A percentile compares a stretch with the other conserved stretches of the same genome.
Evolutionary conservation across 1,140 invertebrate species (phyloP).

Genomic region (Drosophila tropicalis): DNA sequence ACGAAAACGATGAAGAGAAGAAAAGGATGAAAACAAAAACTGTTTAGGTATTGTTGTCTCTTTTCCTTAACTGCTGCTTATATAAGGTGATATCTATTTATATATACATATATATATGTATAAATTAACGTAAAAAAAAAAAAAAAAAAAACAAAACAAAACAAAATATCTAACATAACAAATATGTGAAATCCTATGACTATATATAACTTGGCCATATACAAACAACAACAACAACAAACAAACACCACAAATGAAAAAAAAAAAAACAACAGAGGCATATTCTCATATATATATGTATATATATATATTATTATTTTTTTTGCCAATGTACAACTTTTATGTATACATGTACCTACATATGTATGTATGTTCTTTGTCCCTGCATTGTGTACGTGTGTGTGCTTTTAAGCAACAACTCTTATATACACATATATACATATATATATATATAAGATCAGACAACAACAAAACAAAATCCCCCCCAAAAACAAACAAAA

Average conservation of each 20-base stretch:
- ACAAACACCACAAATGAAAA: slow-evolving; percentile 28
- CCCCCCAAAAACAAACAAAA: slow-evolving; percentile 2
- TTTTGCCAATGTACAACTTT: slow-evolving; percentile 14
- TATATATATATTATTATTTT: slow-evolving; percentile 11
- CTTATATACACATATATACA: slow-evolving; percentile 57
- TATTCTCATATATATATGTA: slow-evolving; percentile 16
- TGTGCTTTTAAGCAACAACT: slow-evolving; percentile 19
- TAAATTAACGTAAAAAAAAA: slow-evolving; percentile 32
- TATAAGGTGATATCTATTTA: slow-evolving; percentile 80
- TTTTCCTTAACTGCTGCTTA: slow-evolving; percentile 76
- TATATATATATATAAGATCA: slow-evolving; percentile 23
- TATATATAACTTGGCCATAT: slow-evolving; percentile 77
- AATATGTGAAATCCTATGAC: slow-evolving; percentile 75
- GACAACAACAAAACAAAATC: slow-evolving; percentile 34
- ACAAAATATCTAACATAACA: slow-evolving; percentile 61
- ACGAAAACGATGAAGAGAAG: slow-evolving; percentile 42
- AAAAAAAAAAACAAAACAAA: slow-evolving; percentile 29
- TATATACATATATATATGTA: slow-evolving; percentile 62
- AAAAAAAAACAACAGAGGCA: slow-evolving; percentile 27
- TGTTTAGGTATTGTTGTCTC: slow-evolving; percentile 55
- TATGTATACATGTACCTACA: slow-evolving; percentile 15
- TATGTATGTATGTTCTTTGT: slow-evolving; percentile 24
- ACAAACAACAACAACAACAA: slow-evolving; percentile 27
- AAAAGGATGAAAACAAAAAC: slow-evolving; percentile 47
- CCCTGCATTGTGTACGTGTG: slow-evolving; percentile 33